Evolutionary conservation across 2,113 vertebrate species (phyloP).

Genomic region (Piaya cayana): DNA sequence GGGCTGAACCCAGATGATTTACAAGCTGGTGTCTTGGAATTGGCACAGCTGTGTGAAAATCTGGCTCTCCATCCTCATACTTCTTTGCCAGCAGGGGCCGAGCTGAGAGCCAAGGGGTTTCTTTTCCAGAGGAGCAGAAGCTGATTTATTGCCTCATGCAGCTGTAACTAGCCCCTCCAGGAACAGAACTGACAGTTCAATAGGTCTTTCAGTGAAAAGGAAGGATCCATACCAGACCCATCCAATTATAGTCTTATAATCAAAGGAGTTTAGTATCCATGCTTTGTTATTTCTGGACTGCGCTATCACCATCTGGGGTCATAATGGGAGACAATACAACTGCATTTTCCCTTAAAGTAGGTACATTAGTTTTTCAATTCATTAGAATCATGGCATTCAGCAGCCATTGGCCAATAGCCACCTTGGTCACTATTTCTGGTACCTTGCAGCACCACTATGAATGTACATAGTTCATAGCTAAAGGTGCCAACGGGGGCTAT

Average conservation of each 20-base stretch:
- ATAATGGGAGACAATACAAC: neutral
- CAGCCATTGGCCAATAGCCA: neutral
- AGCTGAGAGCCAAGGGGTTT: neutral
- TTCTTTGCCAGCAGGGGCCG: neutral
- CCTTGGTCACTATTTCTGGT: neutral
- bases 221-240: neutral
- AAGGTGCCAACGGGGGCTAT: neutral
- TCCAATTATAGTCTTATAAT: neutral
- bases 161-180: neutral
- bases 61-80: neutral
- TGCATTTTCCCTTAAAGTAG: neutral
- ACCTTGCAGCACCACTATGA: neutral
- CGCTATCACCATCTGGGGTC: neutral
- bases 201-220: neutral
- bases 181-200: neutral
- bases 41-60: neutral
- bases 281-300: constrained; percentile 1
- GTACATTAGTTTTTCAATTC: neutral
- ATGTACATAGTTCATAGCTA: neutral
- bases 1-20: neutral
- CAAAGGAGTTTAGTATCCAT: neutral
- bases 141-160: neutral
- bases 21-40: neutral
- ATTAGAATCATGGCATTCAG: neutral
- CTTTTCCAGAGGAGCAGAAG: neutral